Base-by-base conservation (phyloP, 2,888 invertebrate genomes). In the Acronicta leporina region DNA sequence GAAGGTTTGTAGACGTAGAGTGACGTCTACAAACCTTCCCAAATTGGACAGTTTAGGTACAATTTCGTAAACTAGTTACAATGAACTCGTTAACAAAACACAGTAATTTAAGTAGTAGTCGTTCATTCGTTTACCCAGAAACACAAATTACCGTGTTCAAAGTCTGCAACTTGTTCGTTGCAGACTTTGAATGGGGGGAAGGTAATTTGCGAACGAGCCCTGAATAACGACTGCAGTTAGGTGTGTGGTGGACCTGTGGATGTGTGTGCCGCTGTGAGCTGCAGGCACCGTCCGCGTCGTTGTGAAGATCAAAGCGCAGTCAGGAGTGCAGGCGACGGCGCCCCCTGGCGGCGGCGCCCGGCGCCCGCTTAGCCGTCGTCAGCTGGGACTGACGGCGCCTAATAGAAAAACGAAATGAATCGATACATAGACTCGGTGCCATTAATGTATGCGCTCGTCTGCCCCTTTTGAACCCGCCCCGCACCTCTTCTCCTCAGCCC, bases 341-440 rank as follows among this genome's bases (percentile, higher is more conserved):
- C 38, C 54, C 57, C 45, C 35, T 16, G 53, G 33, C 57, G 54
- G 49, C 35, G 33, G 47, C n/a, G n/a, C n/a, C n/a, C 27, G 43
- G 30, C 56, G 59, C 58, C 59, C 56, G 57, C 58, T 56, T 35
- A 46, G 27, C 55, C 83, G 85, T 81, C 88, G 86, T 81, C 88
- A 82, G 79, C 86, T 88, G 89, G 80, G 54, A 25, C 57, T 77
- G 88, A 86, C 86, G 77, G 83, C 78, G 66, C 64, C 65, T 80
- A 80, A 85, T 84, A 82, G 81, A 82, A 86, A 86, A 86, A 80
- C 70, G 69, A 73, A 77, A 74, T 67, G 75, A 81, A 81, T 83
- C 83, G 80, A 83, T 84, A 77, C 77, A 77, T 66, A 66, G 64
- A 68, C 61, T 58, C 51, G 53, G 54, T 52, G 63, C 75, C 76